phyloP scores from a whole-genome alignment of 2,888 invertebrate genomes.

The Heliconius ethilla region DNA sequence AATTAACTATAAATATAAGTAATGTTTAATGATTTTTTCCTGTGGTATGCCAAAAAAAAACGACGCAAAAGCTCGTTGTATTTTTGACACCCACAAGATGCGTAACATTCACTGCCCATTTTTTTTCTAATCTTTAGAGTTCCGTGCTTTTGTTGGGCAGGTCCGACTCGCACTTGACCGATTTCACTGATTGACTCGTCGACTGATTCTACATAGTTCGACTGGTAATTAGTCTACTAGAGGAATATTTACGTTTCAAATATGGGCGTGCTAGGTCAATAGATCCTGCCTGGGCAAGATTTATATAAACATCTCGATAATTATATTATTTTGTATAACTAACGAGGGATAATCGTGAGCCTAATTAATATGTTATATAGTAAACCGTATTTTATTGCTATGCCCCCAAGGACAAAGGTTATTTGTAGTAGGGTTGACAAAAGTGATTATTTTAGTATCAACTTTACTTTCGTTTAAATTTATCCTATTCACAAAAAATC shows the following conservation, averaged over 20 bases:
- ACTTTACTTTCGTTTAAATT: background rate
- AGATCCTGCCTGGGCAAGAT: background rate
- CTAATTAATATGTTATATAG: slow-evolving; percentile 9
- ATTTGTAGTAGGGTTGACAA: background rate
- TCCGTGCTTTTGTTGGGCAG: background rate
- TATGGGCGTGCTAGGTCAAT: slow-evolving; percentile 1
- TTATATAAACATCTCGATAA: slow-evolving; percentile 1
- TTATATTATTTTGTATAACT: slow-evolving; percentile 2
- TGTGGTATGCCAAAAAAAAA: background rate
- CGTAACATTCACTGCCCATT: background rate
- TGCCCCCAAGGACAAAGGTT: background rate
- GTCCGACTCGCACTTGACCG: no score
- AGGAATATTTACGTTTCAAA: background rate
- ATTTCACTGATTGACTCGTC: no score
- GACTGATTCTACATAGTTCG: background rate
- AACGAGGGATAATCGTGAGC: background rate
- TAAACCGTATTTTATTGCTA: background rate
- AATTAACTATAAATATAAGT: no score
- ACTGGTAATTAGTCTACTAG: background rate
- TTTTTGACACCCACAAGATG: background rate
- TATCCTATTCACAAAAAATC: background rate
- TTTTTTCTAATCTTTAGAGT: background rate
- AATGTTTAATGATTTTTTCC: background rate
- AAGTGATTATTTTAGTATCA: background rate
- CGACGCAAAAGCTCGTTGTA: background rate